A percentile compares a stretch with the other conserved stretches of the same genome.
These are phyloP conservation scores for Chrysomela aeneicollis DNA, from an alignment of 2,888 invertebrate species.

Conservation along the genomic window DNA sequence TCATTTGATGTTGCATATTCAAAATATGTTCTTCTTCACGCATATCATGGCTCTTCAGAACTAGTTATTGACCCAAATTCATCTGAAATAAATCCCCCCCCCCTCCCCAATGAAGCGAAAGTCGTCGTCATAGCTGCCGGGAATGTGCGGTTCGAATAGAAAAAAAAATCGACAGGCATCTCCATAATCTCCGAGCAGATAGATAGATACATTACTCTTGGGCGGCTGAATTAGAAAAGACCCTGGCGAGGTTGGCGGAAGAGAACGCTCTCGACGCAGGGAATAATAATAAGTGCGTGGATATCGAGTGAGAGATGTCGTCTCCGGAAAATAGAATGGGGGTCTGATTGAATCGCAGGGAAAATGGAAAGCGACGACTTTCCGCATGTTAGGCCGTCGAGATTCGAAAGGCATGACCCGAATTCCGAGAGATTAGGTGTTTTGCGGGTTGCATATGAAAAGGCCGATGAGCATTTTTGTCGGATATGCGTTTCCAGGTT, in stretches of 20 bases:
- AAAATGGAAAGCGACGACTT: slow-evolving; percentile 47
- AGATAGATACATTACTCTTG: slow-evolving; percentile 33
- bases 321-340: slow-evolving; percentile 50
- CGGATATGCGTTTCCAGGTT: too few relatives aligned
- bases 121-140: not conserved
- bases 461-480: too few relatives aligned
- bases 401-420: slow-evolving; percentile 48
- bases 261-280: slow-evolving; percentile 25
- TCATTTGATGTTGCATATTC: too few relatives aligned
- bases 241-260: not conserved
- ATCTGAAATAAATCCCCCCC: too few relatives aligned
- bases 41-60: too few relatives aligned
- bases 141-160: slow-evolving; percentile 12
- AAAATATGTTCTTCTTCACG: too few relatives aligned
- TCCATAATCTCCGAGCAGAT: slow-evolving; percentile 28
- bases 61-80: too few relatives aligned
- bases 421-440: slow-evolving; percentile 9
- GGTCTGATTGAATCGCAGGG: slow-evolving; percentile 55
- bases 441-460: too few relatives aligned
- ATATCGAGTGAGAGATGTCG: slow-evolving; percentile 45
- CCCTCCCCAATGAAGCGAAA: not conserved
- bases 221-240: slow-evolving; percentile 30
- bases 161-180: slow-evolving; percentile 24
- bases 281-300: slow-evolving; percentile 51
- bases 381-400: slow-evolving; percentile 56